Conservation (phyloP, 2,113 vertebrate genomes). For the Pyrgilauda ruficollis region DNA sequence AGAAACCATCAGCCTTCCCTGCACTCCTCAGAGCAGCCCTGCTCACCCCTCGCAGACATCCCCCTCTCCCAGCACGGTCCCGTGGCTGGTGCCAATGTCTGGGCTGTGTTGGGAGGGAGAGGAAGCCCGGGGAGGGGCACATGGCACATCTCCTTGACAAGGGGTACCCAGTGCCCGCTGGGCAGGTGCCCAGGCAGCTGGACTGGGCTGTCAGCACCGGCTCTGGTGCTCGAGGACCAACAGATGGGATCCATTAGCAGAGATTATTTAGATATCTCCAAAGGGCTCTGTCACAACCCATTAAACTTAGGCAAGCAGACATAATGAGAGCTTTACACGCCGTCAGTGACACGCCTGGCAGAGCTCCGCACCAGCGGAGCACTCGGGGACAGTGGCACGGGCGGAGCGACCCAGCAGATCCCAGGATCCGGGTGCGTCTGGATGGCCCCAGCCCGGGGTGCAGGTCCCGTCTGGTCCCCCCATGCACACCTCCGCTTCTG, state of each 20-base stretch:
- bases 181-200: neutral
- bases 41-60: neutral
- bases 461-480: accelerated
- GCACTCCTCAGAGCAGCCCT: neutral
- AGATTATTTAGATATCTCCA: slow-evolving; percentile 42
- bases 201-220: accelerated
- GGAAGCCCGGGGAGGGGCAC: neutral
- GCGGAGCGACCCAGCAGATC: accelerated
- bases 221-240: neutral
- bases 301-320: slow-evolving; percentile 23
- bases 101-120: neutral
- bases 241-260: slow-evolving; percentile 57
- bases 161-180: neutral
- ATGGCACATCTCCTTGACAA: neutral
- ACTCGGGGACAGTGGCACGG: accelerated
- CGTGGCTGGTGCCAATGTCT: neutral
- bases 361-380: neutral
- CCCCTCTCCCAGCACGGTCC: neutral
- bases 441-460: neutral
- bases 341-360: neutral
- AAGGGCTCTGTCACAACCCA: slow-evolving; percentile 27
- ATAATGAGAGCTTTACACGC: neutral
- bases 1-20: neutral
- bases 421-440: accelerated
- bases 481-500: accelerated